phyloP scores from a whole-genome alignment of 1,140 invertebrate species.

The Lanistes nyassanus region DNA sequence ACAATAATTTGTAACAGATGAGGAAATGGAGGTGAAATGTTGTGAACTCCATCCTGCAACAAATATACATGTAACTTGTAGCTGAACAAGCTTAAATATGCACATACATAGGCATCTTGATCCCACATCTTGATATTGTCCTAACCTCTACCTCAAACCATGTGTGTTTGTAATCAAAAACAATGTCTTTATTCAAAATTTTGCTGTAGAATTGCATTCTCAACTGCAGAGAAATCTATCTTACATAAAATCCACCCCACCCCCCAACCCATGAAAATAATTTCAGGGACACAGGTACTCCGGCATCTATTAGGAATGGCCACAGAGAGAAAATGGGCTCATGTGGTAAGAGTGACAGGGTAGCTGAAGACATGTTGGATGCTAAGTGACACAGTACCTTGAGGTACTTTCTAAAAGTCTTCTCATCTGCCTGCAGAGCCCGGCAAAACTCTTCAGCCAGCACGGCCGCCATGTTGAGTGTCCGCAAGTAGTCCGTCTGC shows the following conservation, averaged over 20 bases:
- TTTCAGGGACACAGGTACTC: not conserved
- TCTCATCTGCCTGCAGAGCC: slow-evolving; percentile 67
- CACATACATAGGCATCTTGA: too few relatives aligned
- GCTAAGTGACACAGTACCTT: slow-evolving; percentile 63
- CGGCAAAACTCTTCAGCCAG: slow-evolving; percentile 68
- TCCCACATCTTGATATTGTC: too few relatives aligned
- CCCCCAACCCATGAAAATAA: not conserved
- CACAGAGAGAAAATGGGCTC: not conserved
- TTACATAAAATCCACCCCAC: not conserved
- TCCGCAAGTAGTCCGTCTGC: slow-evolving; percentile 67
- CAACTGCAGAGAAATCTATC: not conserved
- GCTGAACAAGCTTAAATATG: too few relatives aligned
- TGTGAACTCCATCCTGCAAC: not conserved
- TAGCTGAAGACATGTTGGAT: too few relatives aligned
- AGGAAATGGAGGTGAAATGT: too few relatives aligned
- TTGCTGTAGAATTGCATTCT: too few relatives aligned
- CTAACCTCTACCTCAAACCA: too few relatives aligned
- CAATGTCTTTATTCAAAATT: too few relatives aligned
- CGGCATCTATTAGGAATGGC: not conserved
- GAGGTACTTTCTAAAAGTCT: slow-evolving; percentile 69
- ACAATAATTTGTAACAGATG: not conserved
- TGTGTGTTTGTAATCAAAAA: too few relatives aligned
- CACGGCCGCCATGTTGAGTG: slow-evolving; percentile 62
- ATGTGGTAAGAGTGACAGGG: too few relatives aligned
- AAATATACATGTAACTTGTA: not conserved